Evolutionary conservation across 2,888 invertebrate genomes (phyloP).

Genomic region (Chirona hameri): DNA sequence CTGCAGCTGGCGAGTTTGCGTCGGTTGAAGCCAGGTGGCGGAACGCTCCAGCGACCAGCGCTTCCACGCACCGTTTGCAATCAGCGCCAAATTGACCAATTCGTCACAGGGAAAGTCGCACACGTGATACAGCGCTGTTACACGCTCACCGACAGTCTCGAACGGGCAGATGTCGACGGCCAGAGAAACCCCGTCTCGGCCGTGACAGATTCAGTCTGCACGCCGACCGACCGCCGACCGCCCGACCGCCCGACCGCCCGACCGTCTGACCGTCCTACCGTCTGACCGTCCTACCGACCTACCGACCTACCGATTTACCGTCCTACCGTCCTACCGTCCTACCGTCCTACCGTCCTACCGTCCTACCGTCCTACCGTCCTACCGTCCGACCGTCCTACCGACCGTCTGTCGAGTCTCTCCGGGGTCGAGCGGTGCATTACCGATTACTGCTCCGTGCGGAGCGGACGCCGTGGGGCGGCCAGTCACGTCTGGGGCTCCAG

Average conservation of each 20-base stretch:
- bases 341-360: not conserved
- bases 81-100: not conserved
- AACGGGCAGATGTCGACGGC: not conserved
- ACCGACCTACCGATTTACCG: not conserved
- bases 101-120: not conserved
- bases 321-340: not conserved
- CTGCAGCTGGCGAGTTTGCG: too few relatives aligned
- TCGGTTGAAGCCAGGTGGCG: too few relatives aligned
- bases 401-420: not conserved
- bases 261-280: not conserved
- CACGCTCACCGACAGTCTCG: not conserved
- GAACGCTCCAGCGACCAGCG: not conserved
- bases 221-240: not conserved
- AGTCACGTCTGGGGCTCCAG: not conserved
- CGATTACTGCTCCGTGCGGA: not conserved
- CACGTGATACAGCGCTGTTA: not conserved
- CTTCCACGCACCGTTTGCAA: not conserved
- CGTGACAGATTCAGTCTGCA: not conserved
- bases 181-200: not conserved
- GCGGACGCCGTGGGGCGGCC: not conserved
- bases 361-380: not conserved
- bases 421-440: not conserved
- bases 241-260: not conserved
- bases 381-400: not conserved
- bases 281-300: not conserved